Percentiles rank a stretch among this genome's conserved stretches.
These are phyloP conservation scores for Pseudococcus longispinus DNA, from an alignment of 2,888 invertebrate species.

Conservation along the genomic window DNA sequence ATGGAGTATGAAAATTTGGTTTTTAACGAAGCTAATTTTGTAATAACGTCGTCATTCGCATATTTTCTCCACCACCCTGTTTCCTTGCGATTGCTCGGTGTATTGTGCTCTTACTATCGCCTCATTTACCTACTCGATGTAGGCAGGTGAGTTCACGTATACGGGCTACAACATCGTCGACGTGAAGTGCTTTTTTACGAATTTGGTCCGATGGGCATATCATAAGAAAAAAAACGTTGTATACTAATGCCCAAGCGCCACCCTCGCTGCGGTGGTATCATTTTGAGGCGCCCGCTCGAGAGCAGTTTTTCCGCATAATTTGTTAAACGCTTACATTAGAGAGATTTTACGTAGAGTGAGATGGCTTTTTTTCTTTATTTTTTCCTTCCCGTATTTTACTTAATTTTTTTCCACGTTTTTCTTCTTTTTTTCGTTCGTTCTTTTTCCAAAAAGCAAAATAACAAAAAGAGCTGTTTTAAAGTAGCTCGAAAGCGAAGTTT, in stretches of 20 bases:
- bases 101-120: too few relatives aligned
- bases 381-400: not conserved
- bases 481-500: too few relatives aligned
- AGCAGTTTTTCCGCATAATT: slow-evolving; percentile 14
- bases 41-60: not conserved
- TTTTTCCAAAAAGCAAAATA: not conserved
- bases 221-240: not conserved
- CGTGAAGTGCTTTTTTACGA: not conserved
- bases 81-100: too few relatives aligned
- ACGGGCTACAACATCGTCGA: not conserved
- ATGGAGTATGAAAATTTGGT: slow-evolving; percentile 24
- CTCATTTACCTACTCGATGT: too few relatives aligned
- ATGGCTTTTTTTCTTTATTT: not conserved
- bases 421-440: not conserved
- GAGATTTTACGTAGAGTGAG: not conserved
- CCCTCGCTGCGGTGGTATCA: not conserved
- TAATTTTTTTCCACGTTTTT: not conserved
- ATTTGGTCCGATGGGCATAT: not conserved
- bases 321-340: slow-evolving; percentile 6
- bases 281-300: not conserved
- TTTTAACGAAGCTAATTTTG: slow-evolving; percentile 35
- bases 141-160: not conserved
- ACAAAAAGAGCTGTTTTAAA: too few relatives aligned
- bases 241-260: not conserved
- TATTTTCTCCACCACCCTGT: not conserved